These are phyloP conservation scores for Philereme vetulata DNA, from an alignment of 2,888 invertebrate species.

Conservation along the genomic window DNA sequence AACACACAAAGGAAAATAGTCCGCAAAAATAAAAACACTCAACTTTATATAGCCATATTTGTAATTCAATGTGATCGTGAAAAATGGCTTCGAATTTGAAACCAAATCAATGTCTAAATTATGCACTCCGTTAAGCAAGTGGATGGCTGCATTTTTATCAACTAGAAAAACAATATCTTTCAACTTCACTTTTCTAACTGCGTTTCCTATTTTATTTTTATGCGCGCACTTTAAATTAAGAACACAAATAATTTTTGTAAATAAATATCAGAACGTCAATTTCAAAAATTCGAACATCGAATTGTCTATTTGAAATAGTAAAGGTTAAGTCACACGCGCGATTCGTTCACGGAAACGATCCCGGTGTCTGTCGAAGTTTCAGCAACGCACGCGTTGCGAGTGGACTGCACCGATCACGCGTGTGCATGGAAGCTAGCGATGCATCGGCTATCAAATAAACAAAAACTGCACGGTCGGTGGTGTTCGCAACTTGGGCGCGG, in stretches of 20 bases:
- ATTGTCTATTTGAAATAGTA: conserved; percentile 25
- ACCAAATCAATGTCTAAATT: conserved; percentile 62
- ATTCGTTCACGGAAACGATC: conserved; percentile 38
- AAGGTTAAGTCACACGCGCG: conserved; percentile 52
- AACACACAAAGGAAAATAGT: conserved; percentile 66
- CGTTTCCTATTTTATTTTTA: not conserved
- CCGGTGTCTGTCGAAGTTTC: conserved; percentile 51
- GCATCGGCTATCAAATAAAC: conserved; percentile 80
- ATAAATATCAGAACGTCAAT: not conserved
- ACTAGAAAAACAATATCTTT: conserved; percentile 21
- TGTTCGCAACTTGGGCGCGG: conserved; percentile 61
- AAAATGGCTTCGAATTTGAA: conserved; percentile 71
- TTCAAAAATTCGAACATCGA: not conserved
- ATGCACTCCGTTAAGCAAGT: conserved; percentile 65
- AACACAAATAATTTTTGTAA: conserved; percentile 1
- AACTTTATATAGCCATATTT: conserved; percentile 78
- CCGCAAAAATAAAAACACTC: conserved; percentile 63
- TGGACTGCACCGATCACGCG: conserved; percentile 70
- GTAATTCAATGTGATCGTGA: conserved; percentile 79
- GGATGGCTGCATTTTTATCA: conserved; percentile 62
- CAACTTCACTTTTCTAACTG: not conserved
- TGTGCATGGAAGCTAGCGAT: conserved; percentile 69
- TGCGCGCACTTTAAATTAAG: not conserved
- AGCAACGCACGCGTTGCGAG: conserved; percentile 70
- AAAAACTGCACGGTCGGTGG: conserved; percentile 65